Conservation (phyloP, 2,888 invertebrate species). For the Chironomus tentans region DNA sequence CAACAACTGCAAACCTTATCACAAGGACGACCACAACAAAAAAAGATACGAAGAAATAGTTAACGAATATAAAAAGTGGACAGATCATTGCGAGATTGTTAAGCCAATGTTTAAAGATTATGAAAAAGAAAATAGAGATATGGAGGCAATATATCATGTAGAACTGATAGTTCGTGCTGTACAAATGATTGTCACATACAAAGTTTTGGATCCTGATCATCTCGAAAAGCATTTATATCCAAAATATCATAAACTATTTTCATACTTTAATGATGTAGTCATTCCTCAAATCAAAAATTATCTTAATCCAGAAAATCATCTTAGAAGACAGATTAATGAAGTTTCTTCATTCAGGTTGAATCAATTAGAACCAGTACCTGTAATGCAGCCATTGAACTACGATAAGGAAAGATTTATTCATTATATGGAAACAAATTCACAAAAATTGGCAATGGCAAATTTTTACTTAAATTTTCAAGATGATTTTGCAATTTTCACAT, state of each 20-base stretch:
- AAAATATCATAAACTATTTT: neutral
- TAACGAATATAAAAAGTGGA: no score
- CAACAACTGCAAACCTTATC: no score
- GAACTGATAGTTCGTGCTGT: neutral
- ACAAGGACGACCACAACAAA: no score
- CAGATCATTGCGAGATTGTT: neutral
- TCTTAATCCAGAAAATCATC: neutral
- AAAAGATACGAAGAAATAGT: no score
- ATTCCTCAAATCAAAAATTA: neutral
- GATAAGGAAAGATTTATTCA: neutral
- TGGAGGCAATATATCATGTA: neutral
- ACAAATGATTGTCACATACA: neutral
- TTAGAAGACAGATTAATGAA: neutral
- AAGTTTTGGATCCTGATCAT: neutral
- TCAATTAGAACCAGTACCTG: neutral
- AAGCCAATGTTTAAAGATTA: neutral
- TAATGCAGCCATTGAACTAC: neutral
- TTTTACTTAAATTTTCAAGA: no score
- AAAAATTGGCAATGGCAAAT: no score
- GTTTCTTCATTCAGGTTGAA: neutral
- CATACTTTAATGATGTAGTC: neutral
- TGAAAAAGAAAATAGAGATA: neutral
- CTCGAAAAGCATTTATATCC: neutral
- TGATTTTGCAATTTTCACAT: no score
- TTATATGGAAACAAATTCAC: neutral